Base-by-base conservation (phyloP, 2,888 invertebrate genomes). In the Cantharis rustica region DNA sequence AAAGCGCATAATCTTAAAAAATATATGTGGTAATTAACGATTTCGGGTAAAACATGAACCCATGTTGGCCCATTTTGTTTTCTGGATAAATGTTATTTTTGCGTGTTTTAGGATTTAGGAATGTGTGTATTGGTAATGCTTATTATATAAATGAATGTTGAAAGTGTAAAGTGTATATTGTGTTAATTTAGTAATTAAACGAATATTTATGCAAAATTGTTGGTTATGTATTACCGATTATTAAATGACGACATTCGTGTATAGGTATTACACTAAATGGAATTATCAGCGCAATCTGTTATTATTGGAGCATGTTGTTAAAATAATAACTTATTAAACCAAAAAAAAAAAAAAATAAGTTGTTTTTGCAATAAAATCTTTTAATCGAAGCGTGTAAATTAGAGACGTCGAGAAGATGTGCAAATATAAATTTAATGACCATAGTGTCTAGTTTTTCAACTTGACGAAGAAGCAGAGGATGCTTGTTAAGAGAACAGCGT, bases 291-390 rank as follows among this genome's bases (percentile, higher is more conserved):
- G 64, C 64, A 66, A 66, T 66, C 47, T 47, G 10, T 20, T 66
- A 16, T 66, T 66, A 66, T 66, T 66, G 23, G 64, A 66, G 64
- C 64, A 66, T 66, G 23, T 66, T 66, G 23, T n/a, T 66, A 66
- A 66, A 66, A 66, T 66, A 20, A 66, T 66, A 23, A 23, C 23
- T 64, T 17, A 64, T 20, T 20, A 20, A 66, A 66, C 20, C n/a
- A 5, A 66, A 23, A 66, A 66, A 66, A 66, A 5, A 66, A 23
- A 66, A 66, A 66, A 66, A 66, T 20, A 7, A 66, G 13, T 13
- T 66, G n/a, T 7, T 66, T 66, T 10, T 66, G 23, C 13, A 47
- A 47, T 47, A 47, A 47, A 47, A 47, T 47, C 1, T 13, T 47
- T 47, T 47, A 47, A n/a, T 47, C 47, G 47, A 47, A 47, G 47